phyloP scores from a whole-genome alignment of 2,888 invertebrate species.

The Brachycybe producta region DNA sequence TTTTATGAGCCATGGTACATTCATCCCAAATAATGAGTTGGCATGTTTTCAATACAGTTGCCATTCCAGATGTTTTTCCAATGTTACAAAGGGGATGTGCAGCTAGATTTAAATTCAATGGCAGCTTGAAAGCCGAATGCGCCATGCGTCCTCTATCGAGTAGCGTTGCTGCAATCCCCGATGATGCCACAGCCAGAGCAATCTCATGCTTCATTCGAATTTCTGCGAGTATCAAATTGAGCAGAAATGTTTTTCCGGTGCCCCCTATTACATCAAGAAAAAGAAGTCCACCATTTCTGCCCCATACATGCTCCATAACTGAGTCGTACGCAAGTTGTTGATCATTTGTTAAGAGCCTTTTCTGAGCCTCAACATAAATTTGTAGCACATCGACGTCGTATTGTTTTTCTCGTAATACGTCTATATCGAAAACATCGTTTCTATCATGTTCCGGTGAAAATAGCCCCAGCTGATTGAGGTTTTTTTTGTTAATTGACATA shows the following conservation, averaged over 20 bases:
- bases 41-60: no score
- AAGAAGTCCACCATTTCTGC: constrained; percentile 19
- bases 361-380: background rate
- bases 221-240: constrained; percentile 31
- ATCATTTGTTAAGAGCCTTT: no score
- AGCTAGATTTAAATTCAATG: no score
- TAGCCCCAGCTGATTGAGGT: constrained; percentile 12
- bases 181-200: constrained; percentile 33
- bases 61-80: no score
- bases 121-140: no score
- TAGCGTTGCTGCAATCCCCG: constrained; percentile 27
- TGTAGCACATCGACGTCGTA: background rate
- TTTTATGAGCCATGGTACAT: constrained; percentile 33
- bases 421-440: background rate
- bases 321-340: no score
- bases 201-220: constrained; percentile 28
- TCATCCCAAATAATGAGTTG: constrained; percentile 35
- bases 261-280: constrained; percentile 33
- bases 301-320: no score
- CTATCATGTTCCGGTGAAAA: constrained; percentile 10
- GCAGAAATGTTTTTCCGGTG: constrained; percentile 35
- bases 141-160: constrained; percentile 33
- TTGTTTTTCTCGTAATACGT: background rate
- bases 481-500: constrained; percentile 11
- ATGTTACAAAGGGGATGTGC: no score